Base-by-base conservation (phyloP, 2,113 vertebrate species). In the Passer domesticus region DNA sequence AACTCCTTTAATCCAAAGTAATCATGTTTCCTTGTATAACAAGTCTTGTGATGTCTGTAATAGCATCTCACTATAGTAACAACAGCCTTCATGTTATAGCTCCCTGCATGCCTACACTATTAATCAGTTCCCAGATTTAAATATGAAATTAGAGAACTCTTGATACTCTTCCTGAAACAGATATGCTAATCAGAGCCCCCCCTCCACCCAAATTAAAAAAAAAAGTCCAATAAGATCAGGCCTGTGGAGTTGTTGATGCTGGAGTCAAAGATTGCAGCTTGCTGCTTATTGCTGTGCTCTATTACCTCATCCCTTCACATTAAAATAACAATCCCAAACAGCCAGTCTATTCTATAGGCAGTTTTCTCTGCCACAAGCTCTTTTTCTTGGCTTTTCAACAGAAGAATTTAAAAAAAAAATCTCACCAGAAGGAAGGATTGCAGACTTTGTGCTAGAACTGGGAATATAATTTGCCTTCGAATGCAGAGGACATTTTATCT, bases 51-150 rank as follows among this genome's bases (percentile, higher is more conserved):
- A 95, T 96, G 95, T 93, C 96, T 96, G 88, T 46, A 94, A 96
- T 18, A 49, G 79, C 70, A 93, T 75, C 95, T 95, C 24, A 5
- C 95, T 92, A 69, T 47, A 95, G 96, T 80, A 95, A 97, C 95
- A 43, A 47, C 80, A 82, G 87, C 64, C 81, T 75, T 82, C 64
- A 52, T 31, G 53, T 30, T 90, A 67, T 17, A 82, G 91, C 89
- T 94, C 78, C 75, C 90, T 87, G 92, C 78, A 73, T 95, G 95
- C 96, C 97, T 91, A 43, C 33, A 92, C 86, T 94, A 96, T 97
- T 97, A 94, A 94, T 97, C 96, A 97, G 89, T 76, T 79, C 77
- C 94, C 94, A 77, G 92, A 96, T 96, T 92, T 97, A 97, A 95
- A 93, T 68, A 90, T 13, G 47, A 95, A 92, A 90, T 88, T 39